Evolutionary conservation across 2,797 vertebrate genomes (phyloP).

Genomic region (Syndactyla subalaris): DNA sequence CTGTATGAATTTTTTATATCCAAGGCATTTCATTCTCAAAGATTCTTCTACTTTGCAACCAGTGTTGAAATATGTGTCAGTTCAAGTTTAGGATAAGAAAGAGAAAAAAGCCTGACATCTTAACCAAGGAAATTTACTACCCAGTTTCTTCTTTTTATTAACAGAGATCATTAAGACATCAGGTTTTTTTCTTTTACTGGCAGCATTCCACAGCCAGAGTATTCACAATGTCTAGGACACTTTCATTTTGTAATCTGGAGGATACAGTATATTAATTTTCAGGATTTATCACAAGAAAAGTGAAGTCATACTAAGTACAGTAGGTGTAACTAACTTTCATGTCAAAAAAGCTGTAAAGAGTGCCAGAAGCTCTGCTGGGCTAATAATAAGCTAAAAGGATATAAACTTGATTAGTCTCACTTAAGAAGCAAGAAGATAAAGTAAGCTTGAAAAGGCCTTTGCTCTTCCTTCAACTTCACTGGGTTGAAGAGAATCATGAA

Average conservation of each 20-base stretch:
- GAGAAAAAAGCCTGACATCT: neutral
- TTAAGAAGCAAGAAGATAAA: slow-evolving; percentile 63
- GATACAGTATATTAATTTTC: slow-evolving; percentile 76
- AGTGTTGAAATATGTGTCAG: neutral
- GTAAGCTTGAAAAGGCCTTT: slow-evolving; percentile 64
- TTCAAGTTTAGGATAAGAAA: neutral
- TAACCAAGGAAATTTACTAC: slow-evolving; percentile 52
- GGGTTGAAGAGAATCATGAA: slow-evolving; percentile 55
- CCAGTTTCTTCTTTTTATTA: slow-evolving; percentile 58
- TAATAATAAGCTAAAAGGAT: slow-evolving; percentile 64
- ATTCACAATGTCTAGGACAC: slow-evolving; percentile 71
- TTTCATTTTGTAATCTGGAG: slow-evolving; percentile 74
- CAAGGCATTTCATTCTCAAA: neutral
- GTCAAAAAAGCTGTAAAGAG: slow-evolving; percentile 59
- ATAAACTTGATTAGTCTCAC: slow-evolving; percentile 66
- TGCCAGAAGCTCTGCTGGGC: slow-evolving; percentile 58
- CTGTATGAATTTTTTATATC: neutral
- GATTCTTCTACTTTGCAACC: neutral
- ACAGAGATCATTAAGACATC: slow-evolving; percentile 71
- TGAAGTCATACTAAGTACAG: slow-evolving; percentile 68
- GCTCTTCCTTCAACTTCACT: slow-evolving; percentile 61
- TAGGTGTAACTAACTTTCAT: slow-evolving; percentile 64
- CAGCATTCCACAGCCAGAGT: slow-evolving; percentile 64
- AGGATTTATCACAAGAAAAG: slow-evolving; percentile 76
- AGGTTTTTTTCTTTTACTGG: slow-evolving; percentile 62